A percentile compares a stretch with the other conserved stretches of the same genome.
These are phyloP conservation scores for Lepidochrysops patricia DNA, from an alignment of 2,888 invertebrate species.

Conservation along the genomic window DNA sequence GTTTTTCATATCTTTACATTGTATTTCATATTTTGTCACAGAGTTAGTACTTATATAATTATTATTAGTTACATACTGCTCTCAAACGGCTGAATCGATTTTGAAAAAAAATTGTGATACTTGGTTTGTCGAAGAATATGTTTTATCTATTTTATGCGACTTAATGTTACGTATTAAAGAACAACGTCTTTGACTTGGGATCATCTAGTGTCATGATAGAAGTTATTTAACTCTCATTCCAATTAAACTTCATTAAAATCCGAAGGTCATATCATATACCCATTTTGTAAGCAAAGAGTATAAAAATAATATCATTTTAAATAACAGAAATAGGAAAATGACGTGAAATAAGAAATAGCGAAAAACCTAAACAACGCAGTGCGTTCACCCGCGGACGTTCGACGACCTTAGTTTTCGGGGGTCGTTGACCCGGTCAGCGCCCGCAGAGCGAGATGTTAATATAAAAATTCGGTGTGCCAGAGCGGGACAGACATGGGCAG, in stretches of 20 bases:
- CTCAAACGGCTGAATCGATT: too few species aligned
- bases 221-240: too few species aligned
- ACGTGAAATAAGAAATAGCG: slow-evolving; percentile 21
- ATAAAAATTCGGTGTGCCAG: neutral
- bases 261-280: neutral
- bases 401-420: slow-evolving; percentile 57
- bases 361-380: slow-evolving; percentile 23
- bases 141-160: too few species aligned
- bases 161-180: too few species aligned
- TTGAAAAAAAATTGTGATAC: too few species aligned
- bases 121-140: too few species aligned
- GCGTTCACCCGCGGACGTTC: slow-evolving; percentile 55
- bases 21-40: too few species aligned
- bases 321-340: neutral
- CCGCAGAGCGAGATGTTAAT: slow-evolving; percentile 2
- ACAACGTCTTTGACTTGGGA: too few species aligned
- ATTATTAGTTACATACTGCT: too few species aligned
- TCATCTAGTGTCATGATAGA: too few species aligned
- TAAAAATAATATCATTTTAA: neutral
- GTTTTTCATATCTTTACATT: too few species aligned
- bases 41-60: too few species aligned
- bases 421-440: slow-evolving; percentile 46
- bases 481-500: neutral
- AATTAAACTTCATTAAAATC: neutral
- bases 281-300: neutral